A percentile compares a stretch with the other conserved stretches of the same genome.
phyloP scores from a whole-genome alignment of 1,140 invertebrate genomes.

The Trichonephila inaurata region DNA sequence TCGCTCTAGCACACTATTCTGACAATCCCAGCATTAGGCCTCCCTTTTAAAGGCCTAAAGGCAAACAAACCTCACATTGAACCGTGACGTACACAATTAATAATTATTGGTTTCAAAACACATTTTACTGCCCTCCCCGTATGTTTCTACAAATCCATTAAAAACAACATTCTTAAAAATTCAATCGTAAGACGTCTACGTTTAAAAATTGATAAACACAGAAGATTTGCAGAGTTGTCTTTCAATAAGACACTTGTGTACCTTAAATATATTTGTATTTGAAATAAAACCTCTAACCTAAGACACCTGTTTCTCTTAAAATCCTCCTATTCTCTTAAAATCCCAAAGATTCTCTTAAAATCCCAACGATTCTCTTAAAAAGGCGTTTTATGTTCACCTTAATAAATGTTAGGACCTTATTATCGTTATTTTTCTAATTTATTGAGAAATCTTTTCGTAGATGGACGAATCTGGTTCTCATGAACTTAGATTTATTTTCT shows the following conservation, averaged over 20 bases:
- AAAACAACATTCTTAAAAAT: conserved; percentile 9
- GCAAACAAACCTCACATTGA: neutral
- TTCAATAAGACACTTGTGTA: neutral
- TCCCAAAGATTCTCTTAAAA: neutral
- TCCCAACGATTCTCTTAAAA: neutral
- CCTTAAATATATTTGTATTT: neutral
- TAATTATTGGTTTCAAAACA: neutral
- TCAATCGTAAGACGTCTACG: neutral
- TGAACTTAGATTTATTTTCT: too few relatives aligned
- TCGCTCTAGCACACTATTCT: neutral
- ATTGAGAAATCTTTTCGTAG: neutral
- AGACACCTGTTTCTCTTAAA: conserved; percentile 12
- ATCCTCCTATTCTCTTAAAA: neutral
- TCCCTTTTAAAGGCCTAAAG: neutral
- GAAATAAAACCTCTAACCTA: neutral
- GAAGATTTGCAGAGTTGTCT: neutral
- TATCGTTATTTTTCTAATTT: conserved; percentile 14
- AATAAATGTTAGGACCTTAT: conserved; percentile 3
- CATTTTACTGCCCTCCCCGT: neutral
- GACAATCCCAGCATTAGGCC: too few relatives aligned
- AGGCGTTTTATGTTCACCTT: neutral
- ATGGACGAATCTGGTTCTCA: neutral
- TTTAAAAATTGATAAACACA: neutral
- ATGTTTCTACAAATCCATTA: neutral
- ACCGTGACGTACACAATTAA: neutral